Evolutionary conservation across 1,140 invertebrate genomes (phyloP), one percentile per base, ranked within the genome.

Genomic region (Lepidurus apus): DNA sequence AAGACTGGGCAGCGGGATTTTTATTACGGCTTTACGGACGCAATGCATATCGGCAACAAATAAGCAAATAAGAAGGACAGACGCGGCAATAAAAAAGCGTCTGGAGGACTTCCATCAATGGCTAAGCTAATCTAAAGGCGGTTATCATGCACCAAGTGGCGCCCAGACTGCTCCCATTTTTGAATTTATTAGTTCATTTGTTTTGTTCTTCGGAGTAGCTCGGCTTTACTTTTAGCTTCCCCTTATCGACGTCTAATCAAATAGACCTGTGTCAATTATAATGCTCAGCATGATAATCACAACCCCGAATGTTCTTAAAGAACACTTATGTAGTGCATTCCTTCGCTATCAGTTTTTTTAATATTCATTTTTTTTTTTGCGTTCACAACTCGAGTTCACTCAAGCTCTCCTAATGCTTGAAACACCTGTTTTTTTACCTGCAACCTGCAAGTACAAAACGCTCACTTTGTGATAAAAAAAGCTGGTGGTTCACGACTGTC

Each of bases 131-230:
- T 65, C 53, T 65, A 65, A 65, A 65, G 53, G 53, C 53, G 21
- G 53, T 65, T 65, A 65, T 65, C 53, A 65, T 65, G 53, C 53
- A 34, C 53, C 53, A 65, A 65, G 53, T 65, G 53, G 53, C 53
- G 53, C 53, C 53, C 53, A 65, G 53, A 65, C 53, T 65, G 53
- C 53, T 65, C 53, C 53, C 53, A 65, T 65, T 65, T 65, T 65
- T 65, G 7, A 21, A 13, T 13, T 65, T 65, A 7, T 65, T 21
- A 0, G 4, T 65, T 65, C 21, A n/a, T 26, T 26, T 26, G 1
- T 65, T 13, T 65, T 65, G 0, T 65, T 65, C 21, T 65, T 65
- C 6, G 53, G n/a, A 13, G 17, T 21, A 7, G 21, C n/a, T 65
- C 17, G 17, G 6, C 53, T 21, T 65, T 65, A 13, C 53, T 65